Percentiles rank a stretch among this genome's conserved stretches.
Evolutionary conservation across 2,113 vertebrate genomes (phyloP).

Genomic region (Heteronetta atricapilla): DNA sequence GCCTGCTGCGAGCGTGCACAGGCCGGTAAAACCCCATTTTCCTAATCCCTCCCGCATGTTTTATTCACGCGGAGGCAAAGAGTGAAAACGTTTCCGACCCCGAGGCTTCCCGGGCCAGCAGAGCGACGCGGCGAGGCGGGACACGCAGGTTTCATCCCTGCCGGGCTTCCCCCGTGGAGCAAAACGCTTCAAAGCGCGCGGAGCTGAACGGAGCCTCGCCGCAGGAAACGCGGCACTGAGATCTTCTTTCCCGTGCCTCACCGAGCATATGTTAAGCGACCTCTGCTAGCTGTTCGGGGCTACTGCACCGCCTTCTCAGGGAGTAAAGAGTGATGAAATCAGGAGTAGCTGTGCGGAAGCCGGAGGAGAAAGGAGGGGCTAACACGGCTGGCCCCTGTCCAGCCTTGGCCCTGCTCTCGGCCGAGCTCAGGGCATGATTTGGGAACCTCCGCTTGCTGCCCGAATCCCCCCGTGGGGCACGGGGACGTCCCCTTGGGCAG

Average conservation of each 20-base stretch:
- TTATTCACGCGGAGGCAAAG: not conserved
- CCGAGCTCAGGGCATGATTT: not conserved
- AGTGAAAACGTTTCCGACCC: not conserved
- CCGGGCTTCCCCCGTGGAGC: not conserved
- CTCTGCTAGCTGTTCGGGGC: not conserved
- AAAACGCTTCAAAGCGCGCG: accelerated
- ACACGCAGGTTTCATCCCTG: accelerated
- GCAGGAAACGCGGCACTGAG: accelerated
- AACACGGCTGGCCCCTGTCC: not conserved
- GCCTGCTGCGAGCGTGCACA: not conserved
- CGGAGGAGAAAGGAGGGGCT: slow-evolving; percentile 49
- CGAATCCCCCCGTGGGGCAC: not conserved
- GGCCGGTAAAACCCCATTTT: not conserved
- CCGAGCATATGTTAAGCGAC: not conserved
- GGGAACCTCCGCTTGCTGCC: not conserved
- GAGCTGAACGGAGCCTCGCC: not conserved
- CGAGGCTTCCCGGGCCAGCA: not conserved
- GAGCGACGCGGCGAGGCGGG: not conserved
- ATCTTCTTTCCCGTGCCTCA: not conserved
- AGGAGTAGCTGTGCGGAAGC: slow-evolving; percentile 49
- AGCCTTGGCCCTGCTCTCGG: not conserved
- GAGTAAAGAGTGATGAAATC: slow-evolving; percentile 21
- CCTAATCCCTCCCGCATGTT: not conserved
- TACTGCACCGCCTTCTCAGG: not conserved
- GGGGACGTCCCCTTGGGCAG: not conserved